Evolutionary conservation across 64 coral and sea anemone genomes (phyloP).

Genomic region (Pocillopora verrucosa): DNA sequence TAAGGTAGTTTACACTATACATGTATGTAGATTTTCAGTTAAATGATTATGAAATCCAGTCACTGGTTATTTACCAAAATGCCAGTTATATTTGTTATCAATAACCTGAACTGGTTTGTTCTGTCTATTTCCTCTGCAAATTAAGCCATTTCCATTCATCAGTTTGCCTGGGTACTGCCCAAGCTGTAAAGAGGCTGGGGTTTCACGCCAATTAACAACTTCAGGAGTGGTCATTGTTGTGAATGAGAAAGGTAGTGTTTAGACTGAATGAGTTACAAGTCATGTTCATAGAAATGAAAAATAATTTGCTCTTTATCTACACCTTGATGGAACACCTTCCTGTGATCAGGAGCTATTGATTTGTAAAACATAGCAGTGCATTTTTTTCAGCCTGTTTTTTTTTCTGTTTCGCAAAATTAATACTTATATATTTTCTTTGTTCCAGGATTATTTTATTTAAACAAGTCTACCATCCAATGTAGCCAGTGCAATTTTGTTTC

Average conservation of each 20-base stretch:
- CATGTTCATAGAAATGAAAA: conserved; percentile 5
- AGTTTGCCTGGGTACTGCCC: conserved; percentile 2
- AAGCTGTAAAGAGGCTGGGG: not conserved
- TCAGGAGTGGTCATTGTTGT: conserved; percentile 12
- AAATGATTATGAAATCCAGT: not conserved
- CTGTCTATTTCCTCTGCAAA: not conserved
- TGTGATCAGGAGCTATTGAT: not conserved
- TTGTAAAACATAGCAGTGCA: conserved; percentile 13
- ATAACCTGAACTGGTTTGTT: not conserved
- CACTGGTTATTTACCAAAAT: not conserved
- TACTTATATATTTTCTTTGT: not conserved
- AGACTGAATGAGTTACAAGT: conserved; percentile 1
- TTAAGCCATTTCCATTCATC: conserved; percentile 5
- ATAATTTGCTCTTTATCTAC: not conserved
- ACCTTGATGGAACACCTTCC: conserved; percentile 8
- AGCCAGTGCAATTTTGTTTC: conserved; percentile 8
- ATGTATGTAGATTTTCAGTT: not conserved
- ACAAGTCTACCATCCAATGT: conserved; percentile 36
- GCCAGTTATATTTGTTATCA: not conserved
- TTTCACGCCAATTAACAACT: not conserved
- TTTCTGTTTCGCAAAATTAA: too few species aligned
- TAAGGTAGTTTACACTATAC: not conserved
- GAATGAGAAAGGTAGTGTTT: conserved; percentile 37
- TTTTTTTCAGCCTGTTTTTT: not conserved
- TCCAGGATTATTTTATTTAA: conserved; percentile 62